Conservation (phyloP, 2,113 vertebrate species). For the Eolophus roseicapilla region DNA sequence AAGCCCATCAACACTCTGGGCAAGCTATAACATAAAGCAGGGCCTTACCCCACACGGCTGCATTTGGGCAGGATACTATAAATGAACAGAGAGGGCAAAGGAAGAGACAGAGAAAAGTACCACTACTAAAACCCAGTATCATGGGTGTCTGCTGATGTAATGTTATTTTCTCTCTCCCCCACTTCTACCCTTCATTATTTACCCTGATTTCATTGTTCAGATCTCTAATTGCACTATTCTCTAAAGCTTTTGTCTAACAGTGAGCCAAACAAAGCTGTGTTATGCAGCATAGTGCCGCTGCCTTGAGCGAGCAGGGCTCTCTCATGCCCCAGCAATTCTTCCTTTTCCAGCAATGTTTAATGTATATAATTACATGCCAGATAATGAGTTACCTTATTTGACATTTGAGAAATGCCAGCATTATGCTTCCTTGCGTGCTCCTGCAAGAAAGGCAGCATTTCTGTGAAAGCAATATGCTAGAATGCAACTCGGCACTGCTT, state of each 20-base stretch:
- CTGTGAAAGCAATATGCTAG: background rate
- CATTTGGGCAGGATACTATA: background rate
- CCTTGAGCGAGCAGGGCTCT: background rate
- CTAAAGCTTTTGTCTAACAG: background rate
- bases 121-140: background rate
- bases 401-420: slow-evolving; percentile 15
- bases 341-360: background rate
- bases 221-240: background rate
- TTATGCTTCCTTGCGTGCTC: background rate
- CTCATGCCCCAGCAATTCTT: background rate
- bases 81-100: background rate
- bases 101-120: background rate
- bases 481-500: background rate
- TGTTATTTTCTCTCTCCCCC: background rate
- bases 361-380: background rate
- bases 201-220: background rate
- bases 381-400: background rate
- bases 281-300: background rate
- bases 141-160: background rate
- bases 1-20: background rate
- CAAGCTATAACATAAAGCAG: background rate
- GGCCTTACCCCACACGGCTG: background rate
- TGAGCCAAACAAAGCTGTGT: background rate
- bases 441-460: background rate
- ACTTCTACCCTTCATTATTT: background rate